Evolutionary conservation across 2,797 vertebrate species (phyloP).

Genomic region (Anniella stebbinsi): DNA sequence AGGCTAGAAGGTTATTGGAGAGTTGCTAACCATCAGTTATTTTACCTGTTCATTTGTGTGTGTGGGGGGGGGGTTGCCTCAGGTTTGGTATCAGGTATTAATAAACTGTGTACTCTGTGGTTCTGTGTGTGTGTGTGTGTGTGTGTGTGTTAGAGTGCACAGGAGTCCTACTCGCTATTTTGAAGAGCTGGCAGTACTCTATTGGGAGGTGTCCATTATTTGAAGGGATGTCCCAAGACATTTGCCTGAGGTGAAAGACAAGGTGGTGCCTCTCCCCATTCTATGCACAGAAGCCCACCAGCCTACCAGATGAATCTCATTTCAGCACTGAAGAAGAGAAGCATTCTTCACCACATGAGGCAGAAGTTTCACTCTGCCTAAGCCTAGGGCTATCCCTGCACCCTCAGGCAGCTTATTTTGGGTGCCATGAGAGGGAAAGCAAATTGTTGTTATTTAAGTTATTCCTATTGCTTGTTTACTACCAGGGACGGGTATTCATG

Average conservation of each 20-base stretch:
- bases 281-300: background rate
- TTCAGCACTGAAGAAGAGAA: background rate
- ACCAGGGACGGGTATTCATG: background rate
- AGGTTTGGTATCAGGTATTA: background rate
- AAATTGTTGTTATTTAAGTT: background rate
- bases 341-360: background rate
- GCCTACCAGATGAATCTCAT: background rate
- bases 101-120: background rate
- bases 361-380: background rate
- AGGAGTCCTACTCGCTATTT: no score
- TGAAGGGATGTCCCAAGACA: no score
- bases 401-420: background rate
- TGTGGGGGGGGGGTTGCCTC: no score
- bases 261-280: background rate
- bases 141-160: no score
- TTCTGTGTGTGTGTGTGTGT: background rate
- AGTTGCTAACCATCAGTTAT: background rate
- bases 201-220: no score
- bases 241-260: background rate
- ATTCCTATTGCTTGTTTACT: background rate
- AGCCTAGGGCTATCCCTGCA: background rate
- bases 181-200: no score
- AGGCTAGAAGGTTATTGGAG: background rate
- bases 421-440: background rate
- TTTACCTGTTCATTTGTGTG: background rate